These are phyloP conservation scores for Gouania willdenowi DNA, from an alignment of 2,797 vertebrate genomes.

Conservation along the genomic window DNA sequence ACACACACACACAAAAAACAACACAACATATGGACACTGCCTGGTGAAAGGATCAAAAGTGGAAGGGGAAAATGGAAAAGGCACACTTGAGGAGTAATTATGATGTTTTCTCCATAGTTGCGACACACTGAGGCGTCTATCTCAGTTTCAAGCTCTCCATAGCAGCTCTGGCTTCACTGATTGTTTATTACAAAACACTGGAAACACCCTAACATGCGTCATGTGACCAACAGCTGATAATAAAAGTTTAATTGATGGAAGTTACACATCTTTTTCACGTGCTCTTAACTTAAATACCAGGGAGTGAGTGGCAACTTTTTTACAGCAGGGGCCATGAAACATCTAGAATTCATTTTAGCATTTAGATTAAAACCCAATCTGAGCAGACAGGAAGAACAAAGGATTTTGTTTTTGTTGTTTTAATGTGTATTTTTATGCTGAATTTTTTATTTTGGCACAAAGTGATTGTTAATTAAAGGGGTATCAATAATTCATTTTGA, in stretches of 20 bases:
- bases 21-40: constrained; percentile 39
- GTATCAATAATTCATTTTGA: no score
- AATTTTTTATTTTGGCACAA: no score
- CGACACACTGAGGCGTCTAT: constrained; percentile 46
- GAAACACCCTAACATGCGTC: no score
- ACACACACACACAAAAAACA: constrained; percentile 8
- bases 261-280: constrained; percentile 13
- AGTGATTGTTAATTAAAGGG: no score
- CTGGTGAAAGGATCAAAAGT: constrained; percentile 40
- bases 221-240: constrained; percentile 26
- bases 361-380: no score
- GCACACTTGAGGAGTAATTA: constrained; percentile 50
- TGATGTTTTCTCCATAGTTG: constrained; percentile 51
- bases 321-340: constrained; percentile 3
- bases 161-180: constrained; percentile 4
- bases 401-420: no score
- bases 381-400: no score
- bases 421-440: no score
- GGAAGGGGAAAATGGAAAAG: constrained; percentile 46
- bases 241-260: constrained; percentile 30
- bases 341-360: no score
- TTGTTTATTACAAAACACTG: constrained; percentile 49
- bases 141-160: constrained; percentile 40
- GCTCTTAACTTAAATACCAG: neutral
- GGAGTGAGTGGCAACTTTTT: no score